phyloP scores from a whole-genome alignment of 2,888 invertebrate genomes.

The Callinectes sapidus region DNA sequence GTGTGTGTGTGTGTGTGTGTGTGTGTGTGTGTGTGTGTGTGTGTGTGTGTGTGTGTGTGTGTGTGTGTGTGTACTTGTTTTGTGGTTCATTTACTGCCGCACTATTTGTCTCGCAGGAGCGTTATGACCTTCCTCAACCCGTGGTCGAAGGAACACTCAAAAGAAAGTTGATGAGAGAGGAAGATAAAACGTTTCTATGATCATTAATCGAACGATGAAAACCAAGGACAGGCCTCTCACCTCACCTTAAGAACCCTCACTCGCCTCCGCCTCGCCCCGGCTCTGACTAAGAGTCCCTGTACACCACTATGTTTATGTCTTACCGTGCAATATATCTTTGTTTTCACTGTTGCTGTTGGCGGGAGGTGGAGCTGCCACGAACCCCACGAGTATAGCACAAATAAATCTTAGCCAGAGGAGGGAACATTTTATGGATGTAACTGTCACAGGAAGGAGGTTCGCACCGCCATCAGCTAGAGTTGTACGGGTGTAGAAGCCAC shows the following conservation, averaged over 20 bases:
- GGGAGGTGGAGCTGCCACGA: not conserved
- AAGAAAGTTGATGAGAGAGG: not conserved
- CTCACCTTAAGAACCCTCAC: slow-evolving; percentile 16
- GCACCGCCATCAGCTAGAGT: not conserved
- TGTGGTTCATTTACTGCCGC: not conserved
- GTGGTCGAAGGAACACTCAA: not conserved
- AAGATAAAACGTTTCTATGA: not conserved
- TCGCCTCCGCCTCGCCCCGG: not conserved
- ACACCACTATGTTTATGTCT: slow-evolving; percentile 31
- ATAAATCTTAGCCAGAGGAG: not conserved
- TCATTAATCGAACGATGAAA: slow-evolving; percentile 8
- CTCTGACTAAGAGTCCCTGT: slow-evolving; percentile 1
- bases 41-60: slow-evolving; percentile 9
- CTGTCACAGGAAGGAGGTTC: not conserved
- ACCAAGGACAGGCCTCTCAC: not conserved
- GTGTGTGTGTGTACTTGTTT: slow-evolving; percentile 13
- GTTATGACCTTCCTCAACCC: slow-evolving; percentile 27
- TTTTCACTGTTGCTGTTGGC: slow-evolving; percentile 29
- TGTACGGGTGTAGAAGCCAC: not conserved
- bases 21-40: slow-evolving; percentile 2
- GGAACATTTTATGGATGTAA: slow-evolving; percentile 10
- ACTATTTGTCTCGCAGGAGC: not conserved
- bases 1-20: slow-evolving; percentile 3
- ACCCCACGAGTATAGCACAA: slow-evolving; percentile 19
- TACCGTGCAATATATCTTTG: slow-evolving; percentile 14